Evolutionary conservation across 2,113 vertebrate genomes (phyloP), one percentile per base, ranked within the genome.

Genomic region (Octodon degus): DNA sequence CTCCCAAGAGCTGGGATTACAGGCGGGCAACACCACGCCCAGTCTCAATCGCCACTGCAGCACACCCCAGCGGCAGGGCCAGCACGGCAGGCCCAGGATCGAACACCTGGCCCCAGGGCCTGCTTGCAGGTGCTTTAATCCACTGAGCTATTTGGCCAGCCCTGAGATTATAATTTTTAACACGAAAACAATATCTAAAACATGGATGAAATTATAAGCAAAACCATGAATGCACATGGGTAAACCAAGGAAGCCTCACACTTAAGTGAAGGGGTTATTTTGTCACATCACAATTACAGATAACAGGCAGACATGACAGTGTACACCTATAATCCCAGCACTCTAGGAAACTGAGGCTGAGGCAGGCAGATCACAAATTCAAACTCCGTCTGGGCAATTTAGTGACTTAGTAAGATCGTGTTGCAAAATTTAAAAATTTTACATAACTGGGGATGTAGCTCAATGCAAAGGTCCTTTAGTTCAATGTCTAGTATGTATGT

Each of bases 121-220:
- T 50, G 50, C 50, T 50, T 13, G 55, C 55, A 55, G 55, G 55
- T 12, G 12, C 55, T 55, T 55, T 55, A 16, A 16, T 13, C 55
- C 55, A 55, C 55, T 13, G 55, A 55, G 55, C 55, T 55, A 55
- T 55, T 16, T 55, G 13, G 13, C 14, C 55, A 55, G 55, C 55
- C 55, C 14, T 16, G 55, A 55, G 55, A 58, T 19, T 58, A 58
- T 58, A 58, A 58, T 83, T 86, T 81, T 85, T 77, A 93, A 50
- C 50, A 88, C 27, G n/a, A 89, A 60, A 94, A 89, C 50, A 93
- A 82, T 32, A 65, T 30, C n/a, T 93, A 85, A 40, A 62, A 65
- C 65, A 91, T 68, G n/a, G n/a, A 67, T 92, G 90, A 85, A 96
- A 94, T 67, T 86, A 83, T 19, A 93, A 40, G 50, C 74, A 90